Percentiles rank a stretch among this genome's conserved stretches.
phyloP scores from a whole-genome alignment of 2,113 vertebrate species.

The Caranx melampygus region DNA sequence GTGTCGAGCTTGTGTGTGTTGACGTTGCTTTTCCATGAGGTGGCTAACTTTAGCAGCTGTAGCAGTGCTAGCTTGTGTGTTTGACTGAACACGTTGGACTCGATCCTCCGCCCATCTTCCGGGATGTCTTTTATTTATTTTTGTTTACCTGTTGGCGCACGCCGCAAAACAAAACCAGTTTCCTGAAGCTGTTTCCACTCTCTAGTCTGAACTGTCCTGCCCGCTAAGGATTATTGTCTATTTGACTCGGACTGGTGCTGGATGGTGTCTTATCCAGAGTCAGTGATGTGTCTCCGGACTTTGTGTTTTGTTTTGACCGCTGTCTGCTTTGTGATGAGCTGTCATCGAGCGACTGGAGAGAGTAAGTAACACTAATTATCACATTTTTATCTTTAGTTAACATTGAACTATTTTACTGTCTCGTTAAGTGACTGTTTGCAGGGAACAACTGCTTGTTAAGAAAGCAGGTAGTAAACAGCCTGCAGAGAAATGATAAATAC shows the following conservation, averaged over 20 bases:
- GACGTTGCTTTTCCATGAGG: slow-evolving; percentile 16
- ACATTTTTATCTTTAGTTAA: not conserved
- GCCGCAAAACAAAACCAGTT: slow-evolving; percentile 70
- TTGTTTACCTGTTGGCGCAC: slow-evolving; percentile 75
- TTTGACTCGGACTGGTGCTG: slow-evolving; percentile 37
- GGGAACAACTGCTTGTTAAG: not conserved
- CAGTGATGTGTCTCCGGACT: slow-evolving; percentile 81
- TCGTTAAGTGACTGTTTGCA: not conserved
- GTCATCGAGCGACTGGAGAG: slow-evolving; percentile 78
- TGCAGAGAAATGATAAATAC: not conserved
- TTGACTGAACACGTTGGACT: slow-evolving; percentile 82
- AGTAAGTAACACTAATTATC: slow-evolving; percentile 75
- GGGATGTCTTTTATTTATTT: slow-evolving; percentile 78
- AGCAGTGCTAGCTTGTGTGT: slow-evolving; percentile 60
- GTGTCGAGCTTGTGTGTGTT: not conserved
- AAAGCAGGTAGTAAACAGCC: not conserved
- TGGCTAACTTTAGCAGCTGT: slow-evolving; percentile 60
- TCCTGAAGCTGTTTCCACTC: slow-evolving; percentile 51
- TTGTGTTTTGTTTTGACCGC: slow-evolving; percentile 74
- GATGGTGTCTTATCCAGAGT: slow-evolving; percentile 42
- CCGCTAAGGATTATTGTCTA: slow-evolving; percentile 47
- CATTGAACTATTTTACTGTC: not conserved
- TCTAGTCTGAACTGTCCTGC: slow-evolving; percentile 22
- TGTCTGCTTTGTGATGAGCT: slow-evolving; percentile 73
- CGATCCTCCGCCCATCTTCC: slow-evolving; percentile 83